phyloP scores from a whole-genome alignment of 1,140 invertebrate species.

The Chelonus insularis region DNA sequence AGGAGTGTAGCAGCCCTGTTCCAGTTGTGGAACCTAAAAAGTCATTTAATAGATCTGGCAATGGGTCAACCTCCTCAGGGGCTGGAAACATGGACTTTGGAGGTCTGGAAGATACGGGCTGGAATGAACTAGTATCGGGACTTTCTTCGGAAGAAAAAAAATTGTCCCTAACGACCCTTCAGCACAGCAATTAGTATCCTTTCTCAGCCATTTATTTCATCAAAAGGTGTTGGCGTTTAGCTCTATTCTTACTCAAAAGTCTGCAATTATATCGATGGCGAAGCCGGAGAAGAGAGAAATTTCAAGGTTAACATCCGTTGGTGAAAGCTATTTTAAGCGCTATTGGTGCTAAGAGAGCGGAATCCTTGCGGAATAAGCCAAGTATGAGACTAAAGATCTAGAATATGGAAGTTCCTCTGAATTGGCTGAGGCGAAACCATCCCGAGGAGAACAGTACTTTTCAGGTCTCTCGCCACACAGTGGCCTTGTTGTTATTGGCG shows the following conservation, averaged over 20 bases:
- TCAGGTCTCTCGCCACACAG: constrained; percentile 36
- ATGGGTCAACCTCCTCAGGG: constrained; percentile 18
- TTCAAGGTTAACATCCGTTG: constrained; percentile 5
- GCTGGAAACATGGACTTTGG: constrained; percentile 6
- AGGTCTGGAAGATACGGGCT: constrained; percentile 29
- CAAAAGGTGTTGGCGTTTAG: too few relatives aligned
- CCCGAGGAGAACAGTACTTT: constrained; percentile 29
- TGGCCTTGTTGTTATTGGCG: constrained; percentile 30
- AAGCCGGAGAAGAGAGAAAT: not conserved
- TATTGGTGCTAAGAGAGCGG: not conserved
- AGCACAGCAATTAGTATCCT: too few relatives aligned
- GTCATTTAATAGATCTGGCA: constrained; percentile 27
- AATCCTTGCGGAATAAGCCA: too few relatives aligned
- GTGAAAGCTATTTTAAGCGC: constrained; percentile 12
- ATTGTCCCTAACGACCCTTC: not conserved
- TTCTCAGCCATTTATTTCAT: too few relatives aligned
- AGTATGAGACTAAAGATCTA: not conserved
- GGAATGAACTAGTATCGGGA: constrained; percentile 19
- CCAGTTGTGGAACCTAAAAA: constrained; percentile 1
- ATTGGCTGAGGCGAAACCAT: constrained; percentile 21
- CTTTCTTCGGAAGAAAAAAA: constrained; percentile 8
- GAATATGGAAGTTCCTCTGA: constrained; percentile 15
- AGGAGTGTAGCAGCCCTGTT: not conserved
- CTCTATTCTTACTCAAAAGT: too few relatives aligned
- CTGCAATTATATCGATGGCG: constrained; percentile 1